phyloP scores from a whole-genome alignment of 2,113 vertebrate genomes.

The Gadus chalcogrammus region DNA sequence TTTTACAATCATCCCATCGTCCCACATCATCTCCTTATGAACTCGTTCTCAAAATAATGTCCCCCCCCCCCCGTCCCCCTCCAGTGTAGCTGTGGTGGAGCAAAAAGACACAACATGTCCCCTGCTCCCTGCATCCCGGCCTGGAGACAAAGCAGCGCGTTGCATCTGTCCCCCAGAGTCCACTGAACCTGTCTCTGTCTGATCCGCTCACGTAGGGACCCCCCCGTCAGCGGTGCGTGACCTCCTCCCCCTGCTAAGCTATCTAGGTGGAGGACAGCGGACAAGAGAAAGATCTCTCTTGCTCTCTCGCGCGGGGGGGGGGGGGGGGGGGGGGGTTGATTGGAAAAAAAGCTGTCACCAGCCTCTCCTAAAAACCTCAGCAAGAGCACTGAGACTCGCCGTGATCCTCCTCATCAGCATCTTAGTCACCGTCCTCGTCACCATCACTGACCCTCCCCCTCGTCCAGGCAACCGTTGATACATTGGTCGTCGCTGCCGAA shows the following conservation, averaged over 20 bases:
- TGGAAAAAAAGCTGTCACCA: conserved; percentile 49
- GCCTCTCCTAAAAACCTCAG: conserved; percentile 50
- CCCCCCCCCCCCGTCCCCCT: conserved; percentile 19
- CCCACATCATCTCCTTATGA: conserved; percentile 42
- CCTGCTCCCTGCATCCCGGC: conserved; percentile 32
- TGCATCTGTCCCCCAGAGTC: conserved; percentile 42
- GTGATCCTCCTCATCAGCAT: conserved; percentile 7
- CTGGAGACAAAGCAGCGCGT: conserved; percentile 53
- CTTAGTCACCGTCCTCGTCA: conserved; percentile 17
- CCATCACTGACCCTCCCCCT: conserved; percentile 64
- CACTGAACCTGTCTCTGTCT: conserved; percentile 18
- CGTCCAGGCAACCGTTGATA: conserved; percentile 86
- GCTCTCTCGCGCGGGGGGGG: conserved; percentile 26
- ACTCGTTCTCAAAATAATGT: conserved; percentile 32
- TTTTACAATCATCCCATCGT: conserved; percentile 48
- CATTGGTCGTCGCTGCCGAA: conserved; percentile 74
- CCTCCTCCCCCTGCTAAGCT: conserved; percentile 37
- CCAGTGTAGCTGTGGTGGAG: conserved; percentile 47
- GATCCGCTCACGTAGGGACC: conserved; percentile 31
- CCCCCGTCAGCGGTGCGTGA: not conserved
- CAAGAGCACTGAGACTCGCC: conserved; percentile 15
- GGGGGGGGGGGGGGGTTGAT: no score
- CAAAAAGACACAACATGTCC: conserved; percentile 47
- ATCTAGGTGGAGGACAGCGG: conserved; percentile 52
- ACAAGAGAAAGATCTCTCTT: conserved; percentile 31